Evolutionary conservation across 1,140 invertebrate genomes (phyloP).

Genomic region (Drosophila nigrodunni): DNA sequence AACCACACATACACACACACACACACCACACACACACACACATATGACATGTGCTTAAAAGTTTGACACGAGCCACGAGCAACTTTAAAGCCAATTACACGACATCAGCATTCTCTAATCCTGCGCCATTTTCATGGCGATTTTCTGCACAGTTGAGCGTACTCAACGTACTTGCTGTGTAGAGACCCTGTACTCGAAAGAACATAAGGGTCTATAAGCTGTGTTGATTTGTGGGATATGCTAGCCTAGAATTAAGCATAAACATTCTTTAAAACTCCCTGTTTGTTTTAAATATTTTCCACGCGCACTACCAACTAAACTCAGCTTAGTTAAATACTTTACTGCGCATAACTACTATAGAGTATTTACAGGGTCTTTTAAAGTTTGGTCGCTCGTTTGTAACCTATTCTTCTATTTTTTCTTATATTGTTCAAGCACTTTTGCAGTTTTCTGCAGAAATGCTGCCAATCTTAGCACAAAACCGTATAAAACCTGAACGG

Average conservation of each 20-base stretch:
- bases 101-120: slow-evolving; percentile 40
- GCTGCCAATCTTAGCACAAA: neutral
- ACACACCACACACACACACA: slow-evolving; percentile 27
- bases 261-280: too few species aligned
- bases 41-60: slow-evolving; percentile 51
- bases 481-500: neutral
- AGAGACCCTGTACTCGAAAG: too few species aligned
- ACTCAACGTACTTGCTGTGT: neutral
- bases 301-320: too few species aligned
- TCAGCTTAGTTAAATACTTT: too few species aligned
- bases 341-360: too few species aligned
- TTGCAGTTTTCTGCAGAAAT: slow-evolving; percentile 26
- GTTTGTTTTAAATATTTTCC: too few species aligned
- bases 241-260: too few species aligned
- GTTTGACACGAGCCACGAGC: slow-evolving; percentile 37
- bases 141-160: slow-evolving; percentile 36
- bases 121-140: slow-evolving; percentile 31
- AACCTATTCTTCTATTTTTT: too few species aligned
- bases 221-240: too few species aligned
- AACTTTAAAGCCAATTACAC: slow-evolving; percentile 73
- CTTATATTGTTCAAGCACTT: neutral
- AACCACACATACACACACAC: slow-evolving; percentile 16
- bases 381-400: too few species aligned
- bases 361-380: too few species aligned
- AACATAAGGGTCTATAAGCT: too few species aligned